A percentile compares a stretch with the other conserved stretches of the same genome.
These are phyloP conservation scores for Grammomys dolichurus DNA, from an alignment of 2,113 vertebrate species.

Conservation along the genomic window DNA sequence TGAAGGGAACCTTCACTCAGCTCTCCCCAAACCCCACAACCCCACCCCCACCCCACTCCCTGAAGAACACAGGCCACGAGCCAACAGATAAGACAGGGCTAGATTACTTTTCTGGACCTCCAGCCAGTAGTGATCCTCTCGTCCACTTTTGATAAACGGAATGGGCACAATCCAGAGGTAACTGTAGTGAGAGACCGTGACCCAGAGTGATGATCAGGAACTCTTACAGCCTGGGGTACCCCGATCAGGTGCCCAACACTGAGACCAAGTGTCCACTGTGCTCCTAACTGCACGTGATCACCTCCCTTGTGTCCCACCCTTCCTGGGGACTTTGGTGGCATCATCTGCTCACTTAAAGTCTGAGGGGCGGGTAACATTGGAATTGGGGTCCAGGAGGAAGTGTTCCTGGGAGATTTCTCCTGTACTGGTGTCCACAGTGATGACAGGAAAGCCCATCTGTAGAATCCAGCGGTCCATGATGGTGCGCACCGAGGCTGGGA, in stretches of 20 bases:
- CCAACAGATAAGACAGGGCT: fast-evolving
- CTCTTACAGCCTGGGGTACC: neutral
- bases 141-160: constrained; percentile 76
- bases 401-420: constrained; percentile 88
- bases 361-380: constrained; percentile 86
- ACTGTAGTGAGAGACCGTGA: constrained; percentile 81
- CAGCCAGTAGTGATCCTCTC: constrained; percentile 81
- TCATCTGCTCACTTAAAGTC: constrained; percentile 86
- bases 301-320: neutral
- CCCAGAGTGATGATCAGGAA: neutral
- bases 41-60: neutral
- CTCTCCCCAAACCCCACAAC: neutral
- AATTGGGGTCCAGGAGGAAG: constrained; percentile 90
- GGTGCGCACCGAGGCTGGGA: constrained; percentile 63
- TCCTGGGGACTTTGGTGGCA: fast-evolving
- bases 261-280: neutral
- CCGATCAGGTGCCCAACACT: neutral
- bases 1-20: neutral
- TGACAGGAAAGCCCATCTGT: constrained; percentile 96
- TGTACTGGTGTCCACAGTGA: constrained; percentile 87
- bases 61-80: neutral
- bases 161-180: constrained; percentile 93
- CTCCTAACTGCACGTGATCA: neutral
- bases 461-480: constrained; percentile 96
- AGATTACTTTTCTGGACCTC: constrained; percentile 32